Conservation (phyloP, 2,888 invertebrate genomes). For the Halictus ligatus region DNA sequence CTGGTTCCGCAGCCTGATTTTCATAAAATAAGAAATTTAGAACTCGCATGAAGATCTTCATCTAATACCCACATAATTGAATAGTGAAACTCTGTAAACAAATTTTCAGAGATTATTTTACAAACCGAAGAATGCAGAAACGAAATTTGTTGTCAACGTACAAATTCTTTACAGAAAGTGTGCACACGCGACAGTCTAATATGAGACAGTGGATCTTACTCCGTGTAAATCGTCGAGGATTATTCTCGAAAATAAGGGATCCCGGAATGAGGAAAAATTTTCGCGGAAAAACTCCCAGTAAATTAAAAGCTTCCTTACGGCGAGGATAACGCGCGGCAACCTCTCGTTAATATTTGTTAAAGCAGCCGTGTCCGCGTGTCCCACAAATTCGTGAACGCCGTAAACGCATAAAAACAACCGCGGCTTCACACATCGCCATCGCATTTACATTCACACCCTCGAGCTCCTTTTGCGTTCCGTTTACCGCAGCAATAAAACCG, state of each 20-base stretch:
- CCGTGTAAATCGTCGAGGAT: not conserved
- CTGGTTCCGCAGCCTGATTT: too few relatives aligned
- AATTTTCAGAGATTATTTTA: not conserved
- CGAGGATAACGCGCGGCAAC: not conserved
- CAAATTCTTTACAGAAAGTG: not conserved
- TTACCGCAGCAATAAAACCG: not conserved
- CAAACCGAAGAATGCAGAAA: not conserved
- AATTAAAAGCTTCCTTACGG: conserved; percentile 3
- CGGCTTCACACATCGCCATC: not conserved
- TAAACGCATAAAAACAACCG: not conserved
- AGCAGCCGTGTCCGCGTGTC: not conserved
- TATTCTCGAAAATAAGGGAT: not conserved
- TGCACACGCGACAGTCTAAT: not conserved
- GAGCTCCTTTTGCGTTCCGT: not conserved
- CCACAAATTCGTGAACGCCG: not conserved
- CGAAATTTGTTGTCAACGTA: not conserved
- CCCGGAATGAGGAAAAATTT: not conserved
- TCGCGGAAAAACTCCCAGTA: not conserved
- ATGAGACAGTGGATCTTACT: not conserved
- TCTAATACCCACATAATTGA: too few relatives aligned
- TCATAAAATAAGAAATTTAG: too few relatives aligned
- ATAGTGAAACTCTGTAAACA: too few relatives aligned
- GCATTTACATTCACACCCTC: not conserved
- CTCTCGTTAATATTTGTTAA: conserved; percentile 8
- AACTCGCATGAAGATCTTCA: too few relatives aligned